phyloP scores from a whole-genome alignment of 1,140 invertebrate genomes.

The Ips typographus region DNA sequence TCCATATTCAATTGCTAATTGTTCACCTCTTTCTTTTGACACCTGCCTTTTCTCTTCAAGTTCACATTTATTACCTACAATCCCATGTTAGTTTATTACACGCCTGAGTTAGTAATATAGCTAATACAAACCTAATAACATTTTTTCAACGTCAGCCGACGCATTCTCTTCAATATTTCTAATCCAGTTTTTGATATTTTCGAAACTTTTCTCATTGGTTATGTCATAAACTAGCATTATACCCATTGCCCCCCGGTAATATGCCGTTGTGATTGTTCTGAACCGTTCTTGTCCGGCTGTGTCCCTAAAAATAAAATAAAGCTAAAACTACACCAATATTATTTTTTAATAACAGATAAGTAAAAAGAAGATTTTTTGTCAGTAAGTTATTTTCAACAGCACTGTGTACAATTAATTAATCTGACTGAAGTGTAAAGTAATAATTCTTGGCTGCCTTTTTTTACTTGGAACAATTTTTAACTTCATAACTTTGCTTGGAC shows the following conservation, averaged over 20 bases:
- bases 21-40: constrained; percentile 70
- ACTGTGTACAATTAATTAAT: no score
- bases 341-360: not conserved
- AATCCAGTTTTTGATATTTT: constrained; percentile 99
- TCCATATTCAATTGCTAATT: constrained; percentile 85
- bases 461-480: no score
- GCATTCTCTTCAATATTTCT: constrained; percentile 97
- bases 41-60: constrained; percentile 86
- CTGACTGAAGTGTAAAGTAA: no score
- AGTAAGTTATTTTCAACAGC: no score
- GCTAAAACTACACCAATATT: not conserved
- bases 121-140: constrained; percentile 71
- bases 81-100: not conserved
- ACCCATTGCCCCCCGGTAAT: constrained; percentile 98
- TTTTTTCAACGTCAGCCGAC: constrained; percentile 92
- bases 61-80: constrained; percentile 82
- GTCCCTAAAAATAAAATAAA: constrained; percentile 66
- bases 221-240: constrained; percentile 99
- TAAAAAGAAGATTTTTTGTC: no score
- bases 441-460: no score
- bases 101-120: not conserved
- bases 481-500: no score
- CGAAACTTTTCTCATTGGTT: constrained; percentile 97
- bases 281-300: constrained; percentile 96
- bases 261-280: constrained; percentile 97